These are phyloP conservation scores for Eriosoma lanigerum DNA, from an alignment of 1,140 invertebrate species.

Conservation along the genomic window DNA sequence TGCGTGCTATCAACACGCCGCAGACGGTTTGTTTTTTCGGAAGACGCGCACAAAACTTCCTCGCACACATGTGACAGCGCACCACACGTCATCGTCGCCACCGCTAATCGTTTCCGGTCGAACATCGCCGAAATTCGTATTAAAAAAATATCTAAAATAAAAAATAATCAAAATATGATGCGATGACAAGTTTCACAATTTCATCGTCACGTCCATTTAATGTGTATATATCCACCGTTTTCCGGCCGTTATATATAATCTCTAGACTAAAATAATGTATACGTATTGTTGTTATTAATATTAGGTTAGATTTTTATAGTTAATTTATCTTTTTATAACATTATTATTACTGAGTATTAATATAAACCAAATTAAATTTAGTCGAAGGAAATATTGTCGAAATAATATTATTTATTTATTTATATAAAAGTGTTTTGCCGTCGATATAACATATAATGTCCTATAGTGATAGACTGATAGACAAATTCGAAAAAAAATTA, in stretches of 20 bases:
- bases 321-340: too few species aligned
- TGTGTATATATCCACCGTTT: background rate
- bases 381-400: too few species aligned
- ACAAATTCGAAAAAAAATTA: too few species aligned
- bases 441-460: background rate
- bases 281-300: too few species aligned
- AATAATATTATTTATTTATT: background rate
- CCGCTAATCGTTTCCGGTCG: constrained; percentile 49
- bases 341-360: too few species aligned
- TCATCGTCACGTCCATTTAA: constrained; percentile 21
- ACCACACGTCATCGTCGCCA: constrained; percentile 13
- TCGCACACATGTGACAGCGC: constrained; percentile 16
- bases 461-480: too few species aligned
- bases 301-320: too few species aligned
- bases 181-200: constrained; percentile 29
- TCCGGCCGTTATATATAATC: background rate
- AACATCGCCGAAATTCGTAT: constrained; percentile 33
- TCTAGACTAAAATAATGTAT: too few species aligned
- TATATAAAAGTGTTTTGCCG: too few species aligned
- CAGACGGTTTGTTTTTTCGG: constrained; percentile 33
- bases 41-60: constrained; percentile 29
- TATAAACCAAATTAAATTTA: too few species aligned
- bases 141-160: background rate
- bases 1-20: background rate
- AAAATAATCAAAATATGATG: background rate